Conservation (phyloP, 2,888 invertebrate genomes). For the Drosophila cognata region DNA sequence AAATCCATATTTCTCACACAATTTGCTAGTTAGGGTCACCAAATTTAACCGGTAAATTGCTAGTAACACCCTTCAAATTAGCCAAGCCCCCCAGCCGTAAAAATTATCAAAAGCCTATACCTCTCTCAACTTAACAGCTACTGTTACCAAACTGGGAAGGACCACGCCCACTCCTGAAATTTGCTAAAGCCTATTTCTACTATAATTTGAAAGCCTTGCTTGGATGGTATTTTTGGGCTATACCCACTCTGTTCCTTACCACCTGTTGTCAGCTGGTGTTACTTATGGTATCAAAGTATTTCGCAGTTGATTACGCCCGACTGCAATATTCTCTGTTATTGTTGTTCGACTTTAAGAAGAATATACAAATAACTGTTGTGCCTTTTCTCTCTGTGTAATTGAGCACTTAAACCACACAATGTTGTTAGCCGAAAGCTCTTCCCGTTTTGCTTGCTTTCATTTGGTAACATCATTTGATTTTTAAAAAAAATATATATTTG, state of each 20-base stretch:
- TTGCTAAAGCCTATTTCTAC: background rate
- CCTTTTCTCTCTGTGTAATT: background rate
- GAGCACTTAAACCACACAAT: slow-evolving; percentile 6
- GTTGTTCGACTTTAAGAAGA: background rate
- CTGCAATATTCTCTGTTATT: background rate
- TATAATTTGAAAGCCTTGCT: background rate
- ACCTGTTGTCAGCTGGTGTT: too few species aligned
- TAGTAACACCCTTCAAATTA: too few species aligned
- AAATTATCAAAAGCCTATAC: too few species aligned
- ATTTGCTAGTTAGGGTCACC: too few species aligned
- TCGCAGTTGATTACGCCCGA: too few species aligned
- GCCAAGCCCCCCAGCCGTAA: too few species aligned
- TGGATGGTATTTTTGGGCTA: background rate
- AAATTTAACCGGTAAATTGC: too few species aligned
- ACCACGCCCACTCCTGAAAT: background rate
- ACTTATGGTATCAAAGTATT: too few species aligned
- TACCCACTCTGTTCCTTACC: background rate
- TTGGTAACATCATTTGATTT: slow-evolving; percentile 2
- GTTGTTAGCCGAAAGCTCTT: background rate
- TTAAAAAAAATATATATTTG: background rate
- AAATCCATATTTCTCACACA: too few species aligned
- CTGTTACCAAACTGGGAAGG: background rate
- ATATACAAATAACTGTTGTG: background rate
- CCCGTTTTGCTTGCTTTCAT: slow-evolving; percentile 9
- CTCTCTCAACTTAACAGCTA: background rate